Conservation (phyloP, 1,140 invertebrate species). For the Sarcophaga bullata region DNA sequence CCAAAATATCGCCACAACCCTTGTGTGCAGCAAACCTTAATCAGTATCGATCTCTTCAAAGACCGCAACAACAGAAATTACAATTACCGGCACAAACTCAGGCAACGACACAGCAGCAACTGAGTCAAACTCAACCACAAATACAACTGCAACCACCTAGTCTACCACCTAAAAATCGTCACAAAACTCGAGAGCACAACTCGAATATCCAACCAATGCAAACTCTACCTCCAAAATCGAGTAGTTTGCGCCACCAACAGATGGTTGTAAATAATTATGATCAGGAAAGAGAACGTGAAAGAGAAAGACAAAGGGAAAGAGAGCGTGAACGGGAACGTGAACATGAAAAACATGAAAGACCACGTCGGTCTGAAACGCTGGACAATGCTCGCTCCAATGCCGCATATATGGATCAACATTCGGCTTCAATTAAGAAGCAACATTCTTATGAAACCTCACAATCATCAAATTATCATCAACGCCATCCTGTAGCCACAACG, state of each 20-base stretch:
- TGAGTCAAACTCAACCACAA: constrained; percentile 44
- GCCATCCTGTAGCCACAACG: constrained; percentile 50
- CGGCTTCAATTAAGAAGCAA: constrained; percentile 56
- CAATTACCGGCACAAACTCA: constrained; percentile 40
- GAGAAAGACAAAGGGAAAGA: constrained; percentile 47
- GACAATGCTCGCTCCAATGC: constrained; percentile 57
- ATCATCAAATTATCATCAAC: constrained; percentile 52
- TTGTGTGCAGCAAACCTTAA: constrained; percentile 62
- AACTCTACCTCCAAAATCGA: constrained; percentile 60
- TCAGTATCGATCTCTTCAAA: constrained; percentile 63
- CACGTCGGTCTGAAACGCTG: constrained; percentile 56
- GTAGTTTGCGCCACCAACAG: constrained; percentile 55
- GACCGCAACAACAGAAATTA: constrained; percentile 51
- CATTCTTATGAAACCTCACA: constrained; percentile 55
- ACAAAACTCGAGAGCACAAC: constrained; percentile 55
- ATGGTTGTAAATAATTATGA: constrained; percentile 46
- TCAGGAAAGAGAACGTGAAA: constrained; percentile 40
- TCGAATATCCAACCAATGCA: constrained; percentile 59
- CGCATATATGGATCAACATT: constrained; percentile 57
- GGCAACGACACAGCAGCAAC: constrained; percentile 46
- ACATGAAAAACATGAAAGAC: constrained; percentile 47
- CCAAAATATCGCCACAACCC: constrained; percentile 62
- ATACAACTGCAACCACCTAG: constrained; percentile 58
- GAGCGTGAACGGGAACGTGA: constrained; percentile 50
- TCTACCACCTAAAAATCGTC: constrained; percentile 63